These are phyloP conservation scores for Chrysopilus asiliformis DNA, from an alignment of 2,888 invertebrate species.

Conservation along the genomic window DNA sequence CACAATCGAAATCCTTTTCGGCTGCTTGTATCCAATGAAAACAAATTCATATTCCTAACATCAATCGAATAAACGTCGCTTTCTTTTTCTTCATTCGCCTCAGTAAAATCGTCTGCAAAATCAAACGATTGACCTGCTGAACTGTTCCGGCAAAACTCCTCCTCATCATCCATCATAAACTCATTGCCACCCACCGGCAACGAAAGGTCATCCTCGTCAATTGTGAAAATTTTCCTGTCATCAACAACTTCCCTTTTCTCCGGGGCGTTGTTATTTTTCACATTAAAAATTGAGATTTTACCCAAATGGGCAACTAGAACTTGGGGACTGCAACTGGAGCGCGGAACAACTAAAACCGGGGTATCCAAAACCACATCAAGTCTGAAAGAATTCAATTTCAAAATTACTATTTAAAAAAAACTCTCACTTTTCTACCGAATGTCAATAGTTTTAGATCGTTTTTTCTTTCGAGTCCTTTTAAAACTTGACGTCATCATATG, in stretches of 20 bases:
- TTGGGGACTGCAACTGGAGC: slow-evolving; percentile 59
- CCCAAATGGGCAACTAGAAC: slow-evolving; percentile 89
- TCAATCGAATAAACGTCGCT: slow-evolving; percentile 47
- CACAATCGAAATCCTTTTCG: slow-evolving; percentile 30
- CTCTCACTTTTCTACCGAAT: neutral
- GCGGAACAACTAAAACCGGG: slow-evolving; percentile 80
- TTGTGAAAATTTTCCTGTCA: slow-evolving; percentile 14
- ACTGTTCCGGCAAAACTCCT: slow-evolving; percentile 2
- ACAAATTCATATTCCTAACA: slow-evolving; percentile 77
- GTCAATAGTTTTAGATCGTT: slow-evolving; percentile 5
- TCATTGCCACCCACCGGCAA: slow-evolving; percentile 2
- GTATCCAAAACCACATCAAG: slow-evolving; percentile 75
- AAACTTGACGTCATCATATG: neutral
- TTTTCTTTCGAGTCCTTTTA: neutral
- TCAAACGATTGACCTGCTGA: neutral
- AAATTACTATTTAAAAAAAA: neutral
- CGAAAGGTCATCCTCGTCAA: slow-evolving; percentile 14
- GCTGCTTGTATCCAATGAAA: slow-evolving; percentile 52
- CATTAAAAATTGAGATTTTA: slow-evolving; percentile 52
- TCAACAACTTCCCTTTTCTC: slow-evolving; percentile 8
- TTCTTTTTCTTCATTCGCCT: neutral
- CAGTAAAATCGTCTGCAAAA: neutral
- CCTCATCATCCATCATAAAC: slow-evolving; percentile 5
- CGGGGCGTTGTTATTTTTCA: too few relatives aligned
- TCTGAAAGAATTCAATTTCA: slow-evolving; percentile 22